Evolutionary conservation across 2,113 vertebrate genomes (phyloP).

Genomic region (Perca schrenkii): DNA sequence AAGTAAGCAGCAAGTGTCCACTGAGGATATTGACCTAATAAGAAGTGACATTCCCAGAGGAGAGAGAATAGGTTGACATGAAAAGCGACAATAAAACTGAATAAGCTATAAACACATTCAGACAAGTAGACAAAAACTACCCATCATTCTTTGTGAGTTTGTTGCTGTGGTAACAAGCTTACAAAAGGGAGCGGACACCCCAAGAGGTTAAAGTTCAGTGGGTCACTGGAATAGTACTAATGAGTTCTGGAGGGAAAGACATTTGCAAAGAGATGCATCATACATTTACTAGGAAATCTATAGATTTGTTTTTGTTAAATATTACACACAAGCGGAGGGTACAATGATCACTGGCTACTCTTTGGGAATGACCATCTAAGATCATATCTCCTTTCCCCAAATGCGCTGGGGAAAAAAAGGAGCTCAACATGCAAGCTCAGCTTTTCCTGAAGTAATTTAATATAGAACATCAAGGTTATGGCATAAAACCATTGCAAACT

Average conservation of each 20-base stretch:
- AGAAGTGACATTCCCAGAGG: constrained; percentile 44
- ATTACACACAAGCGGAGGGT: neutral
- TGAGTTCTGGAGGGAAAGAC: neutral
- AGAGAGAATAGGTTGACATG: constrained; percentile 38
- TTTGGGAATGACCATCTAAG: neutral
- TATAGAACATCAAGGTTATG: neutral
- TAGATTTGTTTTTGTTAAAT: neutral
- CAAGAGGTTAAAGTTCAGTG: constrained; percentile 66
- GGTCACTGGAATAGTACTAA: constrained; percentile 41
- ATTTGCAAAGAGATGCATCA: neutral
- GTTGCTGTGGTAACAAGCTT: constrained; percentile 62
- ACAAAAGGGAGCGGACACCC: constrained; percentile 42
- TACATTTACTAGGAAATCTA: neutral
- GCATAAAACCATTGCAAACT: neutral
- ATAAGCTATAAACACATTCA: constrained; percentile 48
- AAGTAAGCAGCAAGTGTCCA: neutral
- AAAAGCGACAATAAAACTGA: constrained; percentile 34
- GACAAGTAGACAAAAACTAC: constrained; percentile 56
- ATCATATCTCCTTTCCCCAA: neutral
- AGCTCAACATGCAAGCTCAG: neutral
- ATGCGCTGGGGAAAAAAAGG: neutral
- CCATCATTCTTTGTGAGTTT: constrained; percentile 54
- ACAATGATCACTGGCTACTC: neutral
- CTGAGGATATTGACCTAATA: constrained; percentile 33
- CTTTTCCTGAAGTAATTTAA: neutral